phyloP scores from a whole-genome alignment of 1,140 invertebrate genomes.

The Piezodorus guildinii region DNA sequence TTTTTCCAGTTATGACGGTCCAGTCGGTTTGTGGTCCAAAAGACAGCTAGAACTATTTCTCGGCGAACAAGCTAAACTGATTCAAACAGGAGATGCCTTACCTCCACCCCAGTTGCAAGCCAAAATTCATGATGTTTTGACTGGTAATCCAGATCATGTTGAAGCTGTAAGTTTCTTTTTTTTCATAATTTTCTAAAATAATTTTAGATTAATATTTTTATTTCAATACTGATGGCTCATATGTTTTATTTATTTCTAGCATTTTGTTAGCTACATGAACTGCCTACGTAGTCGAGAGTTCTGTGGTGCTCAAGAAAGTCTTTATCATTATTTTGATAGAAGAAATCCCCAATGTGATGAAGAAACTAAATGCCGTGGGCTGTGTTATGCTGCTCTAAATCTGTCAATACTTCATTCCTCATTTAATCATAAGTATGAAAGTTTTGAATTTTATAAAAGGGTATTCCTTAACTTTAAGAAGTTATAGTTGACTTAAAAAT shows the following conservation, averaged over 20 bases:
- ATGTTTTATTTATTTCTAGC: slow-evolving; percentile 42
- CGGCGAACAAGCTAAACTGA: slow-evolving; percentile 68
- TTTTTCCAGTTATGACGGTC: slow-evolving; percentile 33
- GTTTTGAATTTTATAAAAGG: too few species aligned
- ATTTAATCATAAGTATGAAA: slow-evolving; percentile 62
- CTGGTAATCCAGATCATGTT: slow-evolving; percentile 66
- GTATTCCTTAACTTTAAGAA: too few species aligned
- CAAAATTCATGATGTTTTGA: slow-evolving; percentile 62
- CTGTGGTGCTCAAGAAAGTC: slow-evolving; percentile 66
- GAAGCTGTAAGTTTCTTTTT: slow-evolving; percentile 52
- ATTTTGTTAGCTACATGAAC: slow-evolving; percentile 84
- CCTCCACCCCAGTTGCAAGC: slow-evolving; percentile 61
- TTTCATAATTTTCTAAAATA: neutral
- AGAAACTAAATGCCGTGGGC: slow-evolving; percentile 54
- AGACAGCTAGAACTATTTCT: slow-evolving; percentile 80
- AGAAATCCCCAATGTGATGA: slow-evolving; percentile 41
- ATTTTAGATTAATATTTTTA: neutral
- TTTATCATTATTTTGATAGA: slow-evolving; percentile 77
- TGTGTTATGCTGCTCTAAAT: slow-evolving; percentile 80
- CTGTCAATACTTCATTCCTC: slow-evolving; percentile 74
- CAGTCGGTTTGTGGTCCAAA: slow-evolving; percentile 52
- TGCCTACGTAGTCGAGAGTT: slow-evolving; percentile 76
- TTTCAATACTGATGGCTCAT: neutral
- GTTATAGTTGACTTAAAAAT: too few species aligned
- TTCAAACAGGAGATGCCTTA: slow-evolving; percentile 65